A percentile compares a stretch with the other conserved stretches of the same genome.
phyloP scores from a whole-genome alignment of 2,113 vertebrate species.

The Acrocephalus kingi region DNA sequence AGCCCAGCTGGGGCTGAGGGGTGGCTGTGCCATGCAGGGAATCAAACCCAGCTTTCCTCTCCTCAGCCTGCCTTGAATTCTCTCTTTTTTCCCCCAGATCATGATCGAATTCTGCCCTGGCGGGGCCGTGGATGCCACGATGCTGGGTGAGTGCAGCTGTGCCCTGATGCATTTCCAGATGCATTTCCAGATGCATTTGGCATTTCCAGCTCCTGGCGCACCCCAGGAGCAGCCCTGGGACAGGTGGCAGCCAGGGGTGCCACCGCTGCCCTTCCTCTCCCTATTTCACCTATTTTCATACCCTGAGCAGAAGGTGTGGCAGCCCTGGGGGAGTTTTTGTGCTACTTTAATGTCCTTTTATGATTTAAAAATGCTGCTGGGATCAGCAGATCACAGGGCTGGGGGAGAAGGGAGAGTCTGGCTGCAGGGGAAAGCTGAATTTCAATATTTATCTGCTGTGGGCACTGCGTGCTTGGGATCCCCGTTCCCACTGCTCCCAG shows the following conservation, averaged over 20 bases:
- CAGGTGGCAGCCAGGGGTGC: background rate
- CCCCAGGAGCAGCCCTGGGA: background rate
- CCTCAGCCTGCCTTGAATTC: background rate
- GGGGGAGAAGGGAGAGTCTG: background rate
- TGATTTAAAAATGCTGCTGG: background rate
- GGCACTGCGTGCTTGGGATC: background rate
- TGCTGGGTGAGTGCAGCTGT: conserved; percentile 55
- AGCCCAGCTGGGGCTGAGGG: background rate
- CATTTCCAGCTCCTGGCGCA: background rate
- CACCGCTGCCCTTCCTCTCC: background rate
- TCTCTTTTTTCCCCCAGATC: conserved; percentile 80
- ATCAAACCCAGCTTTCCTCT: background rate
- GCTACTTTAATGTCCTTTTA: background rate
- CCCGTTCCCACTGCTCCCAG: background rate
- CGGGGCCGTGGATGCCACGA: conserved; percentile 49
- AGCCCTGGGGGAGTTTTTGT: background rate
- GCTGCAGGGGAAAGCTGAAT: background rate
- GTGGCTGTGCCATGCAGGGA: background rate
- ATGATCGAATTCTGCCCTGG: conserved; percentile 97
- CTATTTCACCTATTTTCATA: background rate
- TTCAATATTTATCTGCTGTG: background rate
- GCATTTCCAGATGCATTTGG: no score
- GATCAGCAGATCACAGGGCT: background rate
- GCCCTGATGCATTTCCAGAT: background rate
- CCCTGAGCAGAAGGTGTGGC: background rate